Base-by-base conservation (phyloP, 2,113 vertebrate genomes). In the Clarias macrocephalus region DNA sequence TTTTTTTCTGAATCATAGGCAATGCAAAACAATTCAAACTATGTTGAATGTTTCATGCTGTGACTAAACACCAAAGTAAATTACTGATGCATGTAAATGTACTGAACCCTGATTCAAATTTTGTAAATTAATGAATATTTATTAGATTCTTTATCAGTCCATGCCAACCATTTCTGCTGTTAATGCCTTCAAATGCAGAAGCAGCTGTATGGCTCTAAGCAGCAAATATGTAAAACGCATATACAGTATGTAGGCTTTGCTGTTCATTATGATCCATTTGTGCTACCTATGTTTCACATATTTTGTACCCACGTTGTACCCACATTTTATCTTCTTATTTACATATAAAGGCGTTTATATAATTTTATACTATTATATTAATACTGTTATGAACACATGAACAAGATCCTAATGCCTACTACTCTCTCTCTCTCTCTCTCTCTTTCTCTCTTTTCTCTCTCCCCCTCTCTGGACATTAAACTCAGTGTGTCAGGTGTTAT, bases 401-500 rank as follows among this genome's bases (percentile, higher is more conserved):
- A 9, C n/a, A 60, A 85, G 4, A 62, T 54, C 48, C 52, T 80
- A 77, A 85, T 65, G n/a, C 48, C 48, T n/a, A 52, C 21, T 37
- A 48, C 75, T 56, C 82, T 60, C 37, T 83, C 54, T 84, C 37
- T 70, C 28, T 68, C 84, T 48, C 9, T 80, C 48, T 68, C 2
- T 80, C 28, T 37, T 63, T 62, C 81, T 52, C 52, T 59, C 77
- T 3, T 56, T 80, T 65, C 37, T 75, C 73, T 42, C n/a, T 84
- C 60, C 70, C 7, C 76, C 25, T 28, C 85, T 56, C 70, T 28
- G 48, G 68, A 83, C 77, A 82, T 85, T 93, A 93, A 94, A 94
- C 94, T 90, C 83, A 89, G 11, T 72, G 85, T 93, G 88, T 93
- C 93, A 92, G 91, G 90, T 90, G 87, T 70, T 89, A 79, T 88